Evolutionary conservation across 2,113 vertebrate species (phyloP).

Genomic region (Condylura cristata): DNA sequence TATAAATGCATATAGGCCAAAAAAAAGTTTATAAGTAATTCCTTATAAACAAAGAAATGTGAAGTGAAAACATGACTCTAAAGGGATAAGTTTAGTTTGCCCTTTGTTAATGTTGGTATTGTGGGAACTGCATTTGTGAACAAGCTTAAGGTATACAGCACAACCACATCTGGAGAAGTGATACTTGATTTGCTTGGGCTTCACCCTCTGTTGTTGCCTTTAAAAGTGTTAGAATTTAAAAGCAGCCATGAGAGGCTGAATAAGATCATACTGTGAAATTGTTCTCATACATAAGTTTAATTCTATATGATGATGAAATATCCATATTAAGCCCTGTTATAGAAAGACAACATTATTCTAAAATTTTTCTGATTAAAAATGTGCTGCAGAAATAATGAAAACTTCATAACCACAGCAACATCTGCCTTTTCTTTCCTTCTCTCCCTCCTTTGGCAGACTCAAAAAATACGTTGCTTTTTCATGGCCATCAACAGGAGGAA

Average conservation of each 20-base stretch:
- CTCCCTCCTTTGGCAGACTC: rapidly evolving
- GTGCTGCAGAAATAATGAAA: not conserved
- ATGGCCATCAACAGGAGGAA: not conserved
- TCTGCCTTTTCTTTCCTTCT: not conserved
- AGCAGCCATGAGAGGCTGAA: not conserved
- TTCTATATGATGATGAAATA: slow-evolving; percentile 30
- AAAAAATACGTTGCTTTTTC: not conserved
- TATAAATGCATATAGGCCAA: too few species aligned
- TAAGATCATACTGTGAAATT: not conserved
- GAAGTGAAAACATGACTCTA: not conserved
- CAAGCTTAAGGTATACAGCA: not conserved
- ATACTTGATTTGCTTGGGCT: not conserved
- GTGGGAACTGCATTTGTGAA: not conserved
- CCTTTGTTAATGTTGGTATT: not conserved
- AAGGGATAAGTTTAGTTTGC: not conserved
- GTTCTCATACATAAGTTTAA: not conserved
- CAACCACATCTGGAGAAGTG: not conserved
- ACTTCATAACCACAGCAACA: not conserved
- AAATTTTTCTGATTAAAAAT: not conserved
- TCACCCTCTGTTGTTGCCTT: not conserved
- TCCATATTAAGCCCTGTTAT: not conserved
- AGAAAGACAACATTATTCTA: not conserved
- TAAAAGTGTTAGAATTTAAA: slow-evolving; percentile 32
- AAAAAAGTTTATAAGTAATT: too few species aligned
- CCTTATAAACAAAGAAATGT: not conserved